These are phyloP conservation scores for Enteromius thamalakanensis DNA, from an alignment of 2,797 vertebrate genomes.

Conservation along the genomic window DNA sequence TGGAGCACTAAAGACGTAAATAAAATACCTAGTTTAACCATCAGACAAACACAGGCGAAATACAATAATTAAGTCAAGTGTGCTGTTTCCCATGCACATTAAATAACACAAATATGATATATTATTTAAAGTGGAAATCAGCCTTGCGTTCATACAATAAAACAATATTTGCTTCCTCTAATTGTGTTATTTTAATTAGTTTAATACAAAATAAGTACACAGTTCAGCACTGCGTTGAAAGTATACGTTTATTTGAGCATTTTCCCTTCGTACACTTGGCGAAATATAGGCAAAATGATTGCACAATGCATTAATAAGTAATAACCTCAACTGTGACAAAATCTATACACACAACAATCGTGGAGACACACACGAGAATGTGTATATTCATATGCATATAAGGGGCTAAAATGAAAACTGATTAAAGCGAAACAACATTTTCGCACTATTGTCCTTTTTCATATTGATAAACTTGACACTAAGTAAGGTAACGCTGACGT, in stretches of 20 bases:
- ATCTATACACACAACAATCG: not conserved
- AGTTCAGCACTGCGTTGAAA: not conserved
- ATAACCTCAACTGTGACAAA: not conserved
- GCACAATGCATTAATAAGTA: slow-evolving; percentile 26
- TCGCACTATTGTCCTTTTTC: slow-evolving; percentile 32
- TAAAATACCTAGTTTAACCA: not conserved
- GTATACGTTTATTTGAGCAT: not conserved
- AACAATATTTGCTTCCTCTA: not conserved
- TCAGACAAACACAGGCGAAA: not conserved
- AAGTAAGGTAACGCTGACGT: slow-evolving; percentile 69
- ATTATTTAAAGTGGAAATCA: not conserved
- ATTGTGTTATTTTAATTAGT: not conserved
- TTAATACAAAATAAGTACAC: not conserved
- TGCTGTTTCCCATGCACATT: not conserved
- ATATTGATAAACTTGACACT: slow-evolving; percentile 67
- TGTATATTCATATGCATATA: not conserved
- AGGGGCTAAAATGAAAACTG: not conserved
- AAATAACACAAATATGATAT: not conserved
- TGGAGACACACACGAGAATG: not conserved
- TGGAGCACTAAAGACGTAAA: not conserved
- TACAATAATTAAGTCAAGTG: not conserved
- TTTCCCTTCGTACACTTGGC: not conserved
- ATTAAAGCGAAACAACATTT: slow-evolving; percentile 10
- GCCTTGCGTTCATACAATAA: not conserved
- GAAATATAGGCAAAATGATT: not conserved